Conservation (phyloP, 2,113 vertebrate genomes). For the Pseudorectes ferrugineus region DNA sequence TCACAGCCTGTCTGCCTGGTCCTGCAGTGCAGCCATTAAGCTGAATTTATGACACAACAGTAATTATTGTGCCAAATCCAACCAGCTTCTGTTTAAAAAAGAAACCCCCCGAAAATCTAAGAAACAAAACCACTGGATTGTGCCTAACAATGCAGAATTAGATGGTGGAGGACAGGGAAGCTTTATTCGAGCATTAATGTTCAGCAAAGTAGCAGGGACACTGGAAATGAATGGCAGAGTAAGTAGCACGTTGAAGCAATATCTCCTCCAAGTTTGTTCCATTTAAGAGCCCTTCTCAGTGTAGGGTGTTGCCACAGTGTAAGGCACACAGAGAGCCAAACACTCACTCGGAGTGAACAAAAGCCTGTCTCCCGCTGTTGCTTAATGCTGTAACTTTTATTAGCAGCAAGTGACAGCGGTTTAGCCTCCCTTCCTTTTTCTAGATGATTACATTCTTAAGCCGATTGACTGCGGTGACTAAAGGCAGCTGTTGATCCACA, state of each 20-base stretch:
- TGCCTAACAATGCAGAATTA: neutral
- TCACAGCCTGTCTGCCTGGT: neutral
- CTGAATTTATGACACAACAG: neutral
- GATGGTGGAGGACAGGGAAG: neutral
- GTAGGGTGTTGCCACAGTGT: neutral
- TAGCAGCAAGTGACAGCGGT: conserved; percentile 16
- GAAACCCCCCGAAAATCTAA: neutral
- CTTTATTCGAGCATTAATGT: neutral
- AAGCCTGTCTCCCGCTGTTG: conserved; percentile 22
- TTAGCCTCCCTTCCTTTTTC: conserved; percentile 14
- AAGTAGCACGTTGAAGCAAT: neutral
- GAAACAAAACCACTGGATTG: neutral
- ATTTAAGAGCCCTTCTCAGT: neutral
- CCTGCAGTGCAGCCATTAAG: neutral
- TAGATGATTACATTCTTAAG: conserved; percentile 49
- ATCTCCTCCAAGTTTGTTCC: neutral
- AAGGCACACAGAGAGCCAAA: conserved; percentile 16
- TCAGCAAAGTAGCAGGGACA: neutral
- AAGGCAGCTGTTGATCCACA: conserved; percentile 48
- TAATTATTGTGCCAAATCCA: neutral
- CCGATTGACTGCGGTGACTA: conserved; percentile 26
- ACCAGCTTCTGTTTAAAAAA: neutral
- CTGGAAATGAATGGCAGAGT: neutral
- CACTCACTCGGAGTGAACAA: conserved; percentile 14
- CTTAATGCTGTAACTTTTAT: conserved; percentile 41